Percentiles rank a stretch among this genome's conserved stretches.
phyloP scores from a whole-genome alignment of 2,113 vertebrate genomes.

The Herpailurus yagouaroundi region DNA sequence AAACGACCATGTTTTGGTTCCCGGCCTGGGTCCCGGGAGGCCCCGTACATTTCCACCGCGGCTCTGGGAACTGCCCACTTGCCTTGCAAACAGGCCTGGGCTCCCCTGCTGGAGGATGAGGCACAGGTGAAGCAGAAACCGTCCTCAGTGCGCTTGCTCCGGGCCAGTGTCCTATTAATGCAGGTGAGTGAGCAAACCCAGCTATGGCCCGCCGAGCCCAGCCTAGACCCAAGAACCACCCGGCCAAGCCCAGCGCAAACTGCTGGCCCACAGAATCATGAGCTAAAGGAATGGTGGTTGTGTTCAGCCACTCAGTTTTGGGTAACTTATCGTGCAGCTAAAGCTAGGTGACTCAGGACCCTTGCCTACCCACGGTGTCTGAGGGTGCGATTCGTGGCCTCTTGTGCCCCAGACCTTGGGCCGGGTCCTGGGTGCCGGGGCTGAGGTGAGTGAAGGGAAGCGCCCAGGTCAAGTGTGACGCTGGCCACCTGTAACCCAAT shows the following conservation, averaged over 20 bases:
- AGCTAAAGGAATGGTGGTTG: background rate
- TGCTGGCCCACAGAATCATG: background rate
- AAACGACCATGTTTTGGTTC: accelerated
- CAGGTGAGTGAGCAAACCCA: background rate
- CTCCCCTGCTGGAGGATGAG: background rate
- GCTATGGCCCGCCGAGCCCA: background rate
- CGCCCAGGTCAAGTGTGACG: background rate
- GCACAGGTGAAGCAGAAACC: accelerated
- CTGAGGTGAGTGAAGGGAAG: background rate
- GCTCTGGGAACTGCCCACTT: background rate
- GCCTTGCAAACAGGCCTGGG: accelerated
- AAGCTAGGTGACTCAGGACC: background rate
- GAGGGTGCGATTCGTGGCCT: background rate
- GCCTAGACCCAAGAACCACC: background rate
- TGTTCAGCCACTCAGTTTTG: background rate
- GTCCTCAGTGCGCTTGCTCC: accelerated
- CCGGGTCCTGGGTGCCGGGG: background rate
- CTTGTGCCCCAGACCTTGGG: background rate
- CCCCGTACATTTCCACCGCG: no score
- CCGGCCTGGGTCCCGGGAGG: background rate
- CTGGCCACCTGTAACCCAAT: background rate
- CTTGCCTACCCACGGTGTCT: background rate
- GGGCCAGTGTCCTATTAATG: background rate
- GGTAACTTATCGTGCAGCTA: background rate
- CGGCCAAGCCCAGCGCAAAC: background rate